phyloP scores from a whole-genome alignment of 2,888 invertebrate species.

The Orthosia gothica region DNA sequence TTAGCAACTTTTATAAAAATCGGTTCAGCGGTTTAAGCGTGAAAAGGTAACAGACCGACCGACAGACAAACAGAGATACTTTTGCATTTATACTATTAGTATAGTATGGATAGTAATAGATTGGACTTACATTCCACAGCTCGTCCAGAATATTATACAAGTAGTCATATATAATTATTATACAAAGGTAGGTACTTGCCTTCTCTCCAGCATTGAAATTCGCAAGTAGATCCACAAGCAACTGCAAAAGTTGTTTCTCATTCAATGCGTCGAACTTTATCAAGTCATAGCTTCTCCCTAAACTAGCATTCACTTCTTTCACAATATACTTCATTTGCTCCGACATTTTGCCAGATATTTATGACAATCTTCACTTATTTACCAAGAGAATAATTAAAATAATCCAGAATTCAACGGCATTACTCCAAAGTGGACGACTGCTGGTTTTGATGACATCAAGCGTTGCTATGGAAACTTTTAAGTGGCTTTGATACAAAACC shows the following conservation, averaged over 20 bases:
- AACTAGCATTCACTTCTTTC: slow-evolving; percentile 94
- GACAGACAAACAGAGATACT: no score
- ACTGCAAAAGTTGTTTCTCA: slow-evolving; percentile 94
- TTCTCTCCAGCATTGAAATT: slow-evolving; percentile 93
- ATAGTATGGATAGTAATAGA: no score
- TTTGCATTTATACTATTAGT: no score
- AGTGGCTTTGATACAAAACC: slow-evolving; percentile 3
- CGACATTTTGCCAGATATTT: slow-evolving; percentile 86
- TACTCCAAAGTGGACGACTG: not conserved
- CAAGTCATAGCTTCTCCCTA: slow-evolving; percentile 94
- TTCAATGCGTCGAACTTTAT: slow-evolving; percentile 96
- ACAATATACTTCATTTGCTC: slow-evolving; percentile 94
- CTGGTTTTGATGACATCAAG: slow-evolving; percentile 60
- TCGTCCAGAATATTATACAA: no score
- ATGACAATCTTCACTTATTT: slow-evolving; percentile 23
- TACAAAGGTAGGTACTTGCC: slow-evolving; percentile 62
- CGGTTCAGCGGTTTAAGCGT: no score
- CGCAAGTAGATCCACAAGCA: slow-evolving; percentile 95
- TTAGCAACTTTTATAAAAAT: no score
- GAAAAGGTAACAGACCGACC: no score
- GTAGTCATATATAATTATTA: no score
- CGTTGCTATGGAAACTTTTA: slow-evolving; percentile 71
- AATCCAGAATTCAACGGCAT: slow-evolving; percentile 9
- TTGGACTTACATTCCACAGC: no score
- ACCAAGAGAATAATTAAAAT: slow-evolving; percentile 8